Percentiles rank a stretch among this genome's conserved stretches.
phyloP scores from a whole-genome alignment of 2,113 vertebrate genomes.

The Myrmecobius fasciatus region DNA sequence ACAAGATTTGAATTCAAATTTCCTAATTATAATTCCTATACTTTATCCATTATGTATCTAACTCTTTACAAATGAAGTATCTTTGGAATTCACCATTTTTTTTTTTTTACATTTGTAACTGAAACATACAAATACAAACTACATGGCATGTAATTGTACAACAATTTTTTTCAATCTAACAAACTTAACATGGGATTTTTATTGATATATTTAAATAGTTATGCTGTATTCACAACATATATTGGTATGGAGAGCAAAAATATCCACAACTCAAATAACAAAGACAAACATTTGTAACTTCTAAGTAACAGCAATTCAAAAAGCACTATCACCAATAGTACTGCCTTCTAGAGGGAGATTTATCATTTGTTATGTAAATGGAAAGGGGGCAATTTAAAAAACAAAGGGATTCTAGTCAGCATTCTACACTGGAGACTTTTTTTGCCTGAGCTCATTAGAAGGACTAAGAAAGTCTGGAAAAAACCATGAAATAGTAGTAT shows the following conservation, averaged over 20 bases:
- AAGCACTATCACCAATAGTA: neutral
- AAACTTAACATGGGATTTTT: slow-evolving; percentile 56
- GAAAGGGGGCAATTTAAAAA: neutral
- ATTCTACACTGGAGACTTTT: neutral
- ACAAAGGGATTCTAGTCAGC: neutral
- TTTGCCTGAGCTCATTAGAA: neutral
- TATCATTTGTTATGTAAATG: neutral
- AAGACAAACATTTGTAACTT: neutral
- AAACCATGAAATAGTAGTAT: neutral
- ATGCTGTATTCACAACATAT: slow-evolving; percentile 37
- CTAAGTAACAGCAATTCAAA: neutral
- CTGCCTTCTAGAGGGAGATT: neutral
- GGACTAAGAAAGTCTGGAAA: neutral
- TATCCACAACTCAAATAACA: neutral
- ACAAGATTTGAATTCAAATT: neutral
- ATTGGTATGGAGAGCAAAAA: slow-evolving; percentile 44
- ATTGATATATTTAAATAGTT: slow-evolving; percentile 55
- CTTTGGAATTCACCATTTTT: slow-evolving; percentile 67
- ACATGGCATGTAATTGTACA: slow-evolving; percentile 42
- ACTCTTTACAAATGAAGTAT: slow-evolving; percentile 65
- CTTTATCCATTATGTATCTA: slow-evolving; percentile 15
- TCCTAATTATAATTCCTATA: neutral
- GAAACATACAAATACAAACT: slow-evolving; percentile 55
- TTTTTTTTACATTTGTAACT: slow-evolving; percentile 64
- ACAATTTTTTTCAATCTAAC: slow-evolving; percentile 61